Conservation (phyloP, 2,888 invertebrate species). For the Drosophila rellima region DNA sequence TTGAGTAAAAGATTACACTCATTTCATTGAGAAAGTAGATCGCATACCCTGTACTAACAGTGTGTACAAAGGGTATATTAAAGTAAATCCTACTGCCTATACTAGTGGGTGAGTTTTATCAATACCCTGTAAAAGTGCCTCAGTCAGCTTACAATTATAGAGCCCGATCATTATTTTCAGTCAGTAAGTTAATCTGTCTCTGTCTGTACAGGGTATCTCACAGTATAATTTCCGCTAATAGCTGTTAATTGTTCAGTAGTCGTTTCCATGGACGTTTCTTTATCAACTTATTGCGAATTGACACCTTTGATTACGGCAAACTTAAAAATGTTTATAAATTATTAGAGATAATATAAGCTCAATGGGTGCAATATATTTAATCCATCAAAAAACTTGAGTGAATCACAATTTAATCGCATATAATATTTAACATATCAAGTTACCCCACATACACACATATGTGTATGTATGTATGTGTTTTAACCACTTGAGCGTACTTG, state of each 20-base stretch:
- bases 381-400: constrained; percentile 9
- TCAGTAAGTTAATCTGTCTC: neutral
- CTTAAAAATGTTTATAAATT: neutral
- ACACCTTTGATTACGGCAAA: constrained; percentile 34
- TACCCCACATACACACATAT: constrained; percentile 1
- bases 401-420: constrained; percentile 8
- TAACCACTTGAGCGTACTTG: constrained; percentile 3
- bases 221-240: constrained; percentile 5
- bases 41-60: too few species aligned
- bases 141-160: too few species aligned
- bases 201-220: neutral
- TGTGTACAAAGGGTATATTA: too few species aligned
- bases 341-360: neutral
- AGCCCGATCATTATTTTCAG: neutral
- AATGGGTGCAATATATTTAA: neutral
- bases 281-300: constrained; percentile 24
- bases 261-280: neutral
- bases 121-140: too few species aligned
- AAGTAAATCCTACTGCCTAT: too few species aligned
- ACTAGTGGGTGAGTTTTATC: too few species aligned
- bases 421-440: constrained; percentile 4
- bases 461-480: neutral
- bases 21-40: too few species aligned
- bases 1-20: too few species aligned
- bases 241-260: neutral